Conservation (phyloP, 2,113 vertebrate genomes). For the Lipotes vexillifer region DNA sequence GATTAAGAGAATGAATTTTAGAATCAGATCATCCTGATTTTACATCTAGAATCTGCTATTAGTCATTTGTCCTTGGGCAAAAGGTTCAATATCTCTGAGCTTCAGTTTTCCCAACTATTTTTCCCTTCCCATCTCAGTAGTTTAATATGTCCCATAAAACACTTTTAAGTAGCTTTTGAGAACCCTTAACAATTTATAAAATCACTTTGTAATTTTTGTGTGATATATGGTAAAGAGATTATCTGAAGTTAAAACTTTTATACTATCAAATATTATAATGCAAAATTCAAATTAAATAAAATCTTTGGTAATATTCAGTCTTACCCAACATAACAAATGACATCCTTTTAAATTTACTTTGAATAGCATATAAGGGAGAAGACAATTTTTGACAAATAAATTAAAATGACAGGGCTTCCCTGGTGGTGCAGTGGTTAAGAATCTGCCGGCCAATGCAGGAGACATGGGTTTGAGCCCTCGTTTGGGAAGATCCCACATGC, state of each 20-base stretch:
- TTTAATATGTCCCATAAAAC: neutral
- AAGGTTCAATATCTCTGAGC: neutral
- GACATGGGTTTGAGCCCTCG: no score
- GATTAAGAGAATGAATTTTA: neutral
- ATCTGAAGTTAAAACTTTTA: neutral
- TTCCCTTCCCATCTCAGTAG: neutral
- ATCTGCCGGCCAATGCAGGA: no score
- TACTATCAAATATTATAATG: neutral
- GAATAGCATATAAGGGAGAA: neutral
- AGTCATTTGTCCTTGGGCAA: neutral
- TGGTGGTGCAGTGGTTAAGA: no score
- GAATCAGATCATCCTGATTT: neutral
- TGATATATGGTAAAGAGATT: neutral
- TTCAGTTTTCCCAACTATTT: neutral
- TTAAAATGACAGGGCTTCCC: neutral
- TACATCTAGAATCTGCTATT: neutral
- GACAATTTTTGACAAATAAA: neutral
- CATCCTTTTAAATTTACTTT: neutral
- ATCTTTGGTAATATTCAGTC: neutral
- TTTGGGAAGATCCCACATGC: no score
- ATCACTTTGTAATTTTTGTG: neutral
- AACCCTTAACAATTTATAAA: neutral
- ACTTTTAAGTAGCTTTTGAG: neutral
- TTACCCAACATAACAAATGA: neutral
- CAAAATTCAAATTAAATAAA: neutral